Conservation (phyloP, 2,888 invertebrate genomes). For the Drosophila sordidapex region DNA sequence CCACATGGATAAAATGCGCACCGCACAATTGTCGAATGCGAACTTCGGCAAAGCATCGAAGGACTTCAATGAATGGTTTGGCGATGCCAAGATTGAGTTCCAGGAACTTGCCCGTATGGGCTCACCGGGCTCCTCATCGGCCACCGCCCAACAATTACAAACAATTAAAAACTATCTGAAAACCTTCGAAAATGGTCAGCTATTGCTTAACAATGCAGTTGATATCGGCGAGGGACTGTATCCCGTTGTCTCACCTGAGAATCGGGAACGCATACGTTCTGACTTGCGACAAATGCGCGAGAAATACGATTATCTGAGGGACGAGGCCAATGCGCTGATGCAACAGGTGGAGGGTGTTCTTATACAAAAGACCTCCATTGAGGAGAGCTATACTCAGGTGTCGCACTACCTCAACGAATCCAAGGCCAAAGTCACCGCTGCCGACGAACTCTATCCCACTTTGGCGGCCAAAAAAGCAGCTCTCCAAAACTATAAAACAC, state of each 20-base stretch:
- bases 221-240: slow-evolving; percentile 95
- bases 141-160: slow-evolving; percentile 89
- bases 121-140: slow-evolving; percentile 90
- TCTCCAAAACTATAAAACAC: slow-evolving; percentile 91
- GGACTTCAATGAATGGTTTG: slow-evolving; percentile 92
- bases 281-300: slow-evolving; percentile 93
- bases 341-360: slow-evolving; percentile 95
- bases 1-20: slow-evolving; percentile 90
- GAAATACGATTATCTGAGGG: slow-evolving; percentile 93
- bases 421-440: slow-evolving; percentile 90
- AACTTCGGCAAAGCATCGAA: slow-evolving; percentile 90
- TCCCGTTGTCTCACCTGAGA: slow-evolving; percentile 93
- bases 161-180: slow-evolving; percentile 87
- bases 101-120: slow-evolving; percentile 90
- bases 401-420: slow-evolving; percentile 94
- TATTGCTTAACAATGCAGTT: slow-evolving; percentile 91
- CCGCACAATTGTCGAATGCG: slow-evolving; percentile 88
- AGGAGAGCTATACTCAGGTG: slow-evolving; percentile 95
- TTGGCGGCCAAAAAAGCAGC: slow-evolving; percentile 95
- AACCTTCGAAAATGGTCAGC: slow-evolving; percentile 92
- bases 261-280: slow-evolving; percentile 92
- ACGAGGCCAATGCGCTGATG: slow-evolving; percentile 92
- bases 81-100: slow-evolving; percentile 90
- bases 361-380: slow-evolving; percentile 96
- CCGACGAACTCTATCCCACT: slow-evolving; percentile 90